Evolutionary conservation across 2,797 vertebrate species (phyloP), one percentile per base, ranked within the genome.

Genomic region (Ciconia nigra): DNA sequence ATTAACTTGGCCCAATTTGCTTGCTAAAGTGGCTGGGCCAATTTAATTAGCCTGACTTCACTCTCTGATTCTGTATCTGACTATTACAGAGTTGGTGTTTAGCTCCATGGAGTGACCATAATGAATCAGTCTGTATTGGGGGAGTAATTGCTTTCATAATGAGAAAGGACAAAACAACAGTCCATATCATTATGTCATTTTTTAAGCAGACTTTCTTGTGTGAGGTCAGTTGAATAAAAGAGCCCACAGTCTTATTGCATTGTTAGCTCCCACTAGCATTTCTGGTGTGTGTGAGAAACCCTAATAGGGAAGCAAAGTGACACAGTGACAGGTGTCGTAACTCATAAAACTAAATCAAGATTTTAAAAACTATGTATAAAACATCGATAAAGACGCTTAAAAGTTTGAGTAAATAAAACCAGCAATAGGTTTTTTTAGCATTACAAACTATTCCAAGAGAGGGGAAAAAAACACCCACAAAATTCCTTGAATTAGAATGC

Each of bases 11-110:
- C 41, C 85, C 90, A 84, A 42, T 93, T 94, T 96, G 47, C 83
- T 95, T 93, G 71, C 35, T 89, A 80, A 95, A 96, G 44, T 77
- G 42, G 7, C 57, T 87, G 16, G 92, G 88, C 91, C 95, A 95
- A 93, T 96, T 93, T 97, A 96, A 97, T 97, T 96, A 97, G 89
- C 76, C 65, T 84, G 70, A 78, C 80, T 84, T 95, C 47, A 89
- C 42, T 90, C 61, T 96, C 72, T 80, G 86, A 91, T 94, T 94
- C 73, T 55, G 63, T 93, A 96, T 96, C 89, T 95, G 46, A 88
- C n/a, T 82, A 46, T 77, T 82, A 79, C 89, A 89, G 65, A 54
- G 86, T 67, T 42, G 44, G 5, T 80, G 47, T 55, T 94, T 79
- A 93, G 33, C 54, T 93, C 51, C 33, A 42, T 29, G n/a, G 58